Conservation (phyloP, 1,140 invertebrate species). For the Bactericera cockerelli region DNA sequence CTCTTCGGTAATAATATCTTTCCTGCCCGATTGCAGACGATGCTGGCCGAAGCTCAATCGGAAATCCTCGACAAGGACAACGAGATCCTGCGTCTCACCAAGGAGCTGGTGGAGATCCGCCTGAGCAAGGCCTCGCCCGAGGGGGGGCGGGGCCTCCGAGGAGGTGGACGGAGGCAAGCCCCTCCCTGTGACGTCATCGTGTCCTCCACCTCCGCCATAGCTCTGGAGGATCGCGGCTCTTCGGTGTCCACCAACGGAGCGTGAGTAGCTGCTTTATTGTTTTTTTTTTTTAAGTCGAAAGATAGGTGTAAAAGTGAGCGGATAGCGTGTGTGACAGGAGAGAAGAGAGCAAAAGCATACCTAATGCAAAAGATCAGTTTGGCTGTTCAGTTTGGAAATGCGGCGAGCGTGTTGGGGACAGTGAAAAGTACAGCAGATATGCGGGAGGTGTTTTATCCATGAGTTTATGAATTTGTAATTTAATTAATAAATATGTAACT, state of each 20-base stretch:
- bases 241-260: slow-evolving; percentile 6
- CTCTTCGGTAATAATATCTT: too few relatives aligned
- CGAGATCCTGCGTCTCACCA: slow-evolving; percentile 62
- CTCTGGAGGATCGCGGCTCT: not conserved
- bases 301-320: too few relatives aligned
- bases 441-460: too few relatives aligned
- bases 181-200: not conserved
- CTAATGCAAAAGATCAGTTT: too few relatives aligned
- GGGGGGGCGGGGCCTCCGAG: slow-evolving; percentile 7
- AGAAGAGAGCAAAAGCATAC: too few relatives aligned
- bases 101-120: slow-evolving; percentile 63
- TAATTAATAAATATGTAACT: too few relatives aligned
- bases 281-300: too few relatives aligned
- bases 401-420: too few relatives aligned
- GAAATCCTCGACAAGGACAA: slow-evolving; percentile 62
- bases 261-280: slow-evolving; percentile 13
- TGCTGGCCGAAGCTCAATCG: slow-evolving; percentile 51
- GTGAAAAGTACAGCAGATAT: too few relatives aligned
- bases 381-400: too few relatives aligned
- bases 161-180: slow-evolving; percentile 14
- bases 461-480: too few relatives aligned
- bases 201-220: not conserved
- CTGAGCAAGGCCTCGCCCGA: slow-evolving; percentile 45
- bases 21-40: slow-evolving; percentile 45
- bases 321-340: too few relatives aligned